Conservation (phyloP, 2,888 invertebrate species). For the Ophioninae sp. region DNA sequence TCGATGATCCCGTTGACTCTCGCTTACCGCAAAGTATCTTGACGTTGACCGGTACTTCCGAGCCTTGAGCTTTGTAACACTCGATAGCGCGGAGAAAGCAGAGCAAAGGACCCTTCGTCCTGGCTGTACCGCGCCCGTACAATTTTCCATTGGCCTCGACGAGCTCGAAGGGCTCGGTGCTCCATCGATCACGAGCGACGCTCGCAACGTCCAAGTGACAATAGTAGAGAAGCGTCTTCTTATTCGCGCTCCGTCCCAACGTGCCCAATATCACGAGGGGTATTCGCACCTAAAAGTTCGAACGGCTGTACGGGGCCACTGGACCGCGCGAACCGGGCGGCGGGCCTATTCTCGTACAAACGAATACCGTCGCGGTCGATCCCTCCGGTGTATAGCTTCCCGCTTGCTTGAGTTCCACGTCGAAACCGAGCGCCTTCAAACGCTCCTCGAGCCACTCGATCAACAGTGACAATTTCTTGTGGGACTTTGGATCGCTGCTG, state of each 20-base stretch:
- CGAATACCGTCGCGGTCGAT: slow-evolving; percentile 43
- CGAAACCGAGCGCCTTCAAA: slow-evolving; percentile 78
- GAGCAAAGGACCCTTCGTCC: slow-evolving; percentile 80
- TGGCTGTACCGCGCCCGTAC: slow-evolving; percentile 80
- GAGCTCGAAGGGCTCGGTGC: slow-evolving; percentile 80
- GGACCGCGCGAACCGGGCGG: too few relatives aligned
- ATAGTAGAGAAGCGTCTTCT: slow-evolving; percentile 79
- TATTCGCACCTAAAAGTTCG: slow-evolving; percentile 70
- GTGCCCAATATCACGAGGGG: slow-evolving; percentile 80
- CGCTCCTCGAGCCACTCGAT: slow-evolving; percentile 78
- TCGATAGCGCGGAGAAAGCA: slow-evolving; percentile 80
- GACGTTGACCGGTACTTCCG: slow-evolving; percentile 80
- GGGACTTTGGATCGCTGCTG: slow-evolving; percentile 75
- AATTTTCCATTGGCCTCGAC: slow-evolving; percentile 74
- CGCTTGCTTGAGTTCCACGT: slow-evolving; percentile 70
- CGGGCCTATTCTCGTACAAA: not conserved
- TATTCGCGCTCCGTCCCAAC: slow-evolving; percentile 74
- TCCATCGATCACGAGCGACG: slow-evolving; percentile 76
- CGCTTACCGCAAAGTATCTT: slow-evolving; percentile 77
- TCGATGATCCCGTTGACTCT: slow-evolving; percentile 2
- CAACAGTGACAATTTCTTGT: slow-evolving; percentile 74
- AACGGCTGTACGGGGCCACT: too few relatives aligned
- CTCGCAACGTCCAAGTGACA: slow-evolving; percentile 80
- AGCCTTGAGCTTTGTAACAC: slow-evolving; percentile 74
- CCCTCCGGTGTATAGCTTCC: slow-evolving; percentile 70